phyloP scores from a whole-genome alignment of 2,113 vertebrate species.

The Chitala chitala region DNA sequence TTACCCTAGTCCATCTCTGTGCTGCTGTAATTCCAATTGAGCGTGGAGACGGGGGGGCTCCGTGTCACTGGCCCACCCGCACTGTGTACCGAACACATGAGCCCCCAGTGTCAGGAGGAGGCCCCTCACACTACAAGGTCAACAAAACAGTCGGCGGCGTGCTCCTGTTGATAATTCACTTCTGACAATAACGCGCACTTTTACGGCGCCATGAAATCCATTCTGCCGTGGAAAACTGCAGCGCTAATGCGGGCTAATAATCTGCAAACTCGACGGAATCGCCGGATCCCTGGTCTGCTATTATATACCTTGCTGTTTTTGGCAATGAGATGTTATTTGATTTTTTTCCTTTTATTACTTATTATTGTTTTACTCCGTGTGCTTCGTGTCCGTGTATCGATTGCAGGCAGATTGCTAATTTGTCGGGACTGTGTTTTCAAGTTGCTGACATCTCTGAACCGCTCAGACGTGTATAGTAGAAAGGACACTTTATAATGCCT shows the following conservation, averaged over 20 bases:
- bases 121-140: background rate
- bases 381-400: too few relatives aligned
- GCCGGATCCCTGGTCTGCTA: background rate
- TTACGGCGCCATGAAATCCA: slow-evolving; percentile 9
- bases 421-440: too few relatives aligned
- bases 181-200: background rate
- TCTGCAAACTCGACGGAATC: background rate
- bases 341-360: background rate
- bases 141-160: background rate
- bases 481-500: too few relatives aligned
- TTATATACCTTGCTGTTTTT: background rate
- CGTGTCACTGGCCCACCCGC: background rate
- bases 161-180: slow-evolving; percentile 7
- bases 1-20: background rate
- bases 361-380: too few relatives aligned
- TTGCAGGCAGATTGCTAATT: too few relatives aligned
- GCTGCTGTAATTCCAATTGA: background rate
- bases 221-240: slow-evolving; percentile 22
- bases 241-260: background rate
- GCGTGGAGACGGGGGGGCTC: background rate
- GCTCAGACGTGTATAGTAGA: too few relatives aligned
- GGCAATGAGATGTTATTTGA: background rate
- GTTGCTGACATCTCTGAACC: too few relatives aligned
- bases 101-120: background rate
- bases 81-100: background rate